Percentiles rank a stretch among this genome's conserved stretches.
Evolutionary conservation across 2,113 vertebrate species (phyloP).

Genomic region (Rutilus rutilus): DNA sequence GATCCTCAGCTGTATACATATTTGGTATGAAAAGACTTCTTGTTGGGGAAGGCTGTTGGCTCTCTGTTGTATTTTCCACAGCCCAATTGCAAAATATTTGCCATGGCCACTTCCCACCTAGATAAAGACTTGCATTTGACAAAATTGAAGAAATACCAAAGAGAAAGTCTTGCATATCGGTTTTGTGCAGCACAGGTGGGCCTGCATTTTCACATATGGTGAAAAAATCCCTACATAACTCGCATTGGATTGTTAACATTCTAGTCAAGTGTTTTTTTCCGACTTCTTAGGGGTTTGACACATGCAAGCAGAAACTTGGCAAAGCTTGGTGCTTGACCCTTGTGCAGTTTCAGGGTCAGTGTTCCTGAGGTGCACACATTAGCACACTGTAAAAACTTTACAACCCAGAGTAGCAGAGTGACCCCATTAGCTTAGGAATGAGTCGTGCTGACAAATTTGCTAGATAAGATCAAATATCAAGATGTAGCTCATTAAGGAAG

Average conservation of each 20-base stretch:
- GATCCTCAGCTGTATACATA: conserved; percentile 88
- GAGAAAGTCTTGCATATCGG: conserved; percentile 2
- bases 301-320: not conserved
- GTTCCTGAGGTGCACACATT: not conserved
- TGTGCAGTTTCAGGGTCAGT: conserved; percentile 18
- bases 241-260: conserved; percentile 49
- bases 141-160: not conserved
- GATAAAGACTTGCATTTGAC: conserved; percentile 53
- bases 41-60: conserved; percentile 18
- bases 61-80: conserved; percentile 21
- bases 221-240: conserved; percentile 45
- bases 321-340: conserved; percentile 6
- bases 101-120: conserved; percentile 37
- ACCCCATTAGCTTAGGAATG: not conserved
- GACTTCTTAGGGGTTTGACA: conserved; percentile 6
- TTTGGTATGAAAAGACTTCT: conserved; percentile 82
- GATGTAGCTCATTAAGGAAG: not conserved
- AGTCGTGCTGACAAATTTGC: not conserved
- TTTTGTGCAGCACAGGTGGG: conserved; percentile 34
- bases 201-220: conserved; percentile 40
- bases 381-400: not conserved
- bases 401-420: not conserved
- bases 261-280: conserved; percentile 5
- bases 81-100: conserved; percentile 41
- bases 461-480: conserved; percentile 11